A percentile compares a stretch with the other conserved stretches of the same genome.
Evolutionary conservation across 2,888 invertebrate genomes (phyloP).

Genomic region (Cheilosia scutellata): DNA sequence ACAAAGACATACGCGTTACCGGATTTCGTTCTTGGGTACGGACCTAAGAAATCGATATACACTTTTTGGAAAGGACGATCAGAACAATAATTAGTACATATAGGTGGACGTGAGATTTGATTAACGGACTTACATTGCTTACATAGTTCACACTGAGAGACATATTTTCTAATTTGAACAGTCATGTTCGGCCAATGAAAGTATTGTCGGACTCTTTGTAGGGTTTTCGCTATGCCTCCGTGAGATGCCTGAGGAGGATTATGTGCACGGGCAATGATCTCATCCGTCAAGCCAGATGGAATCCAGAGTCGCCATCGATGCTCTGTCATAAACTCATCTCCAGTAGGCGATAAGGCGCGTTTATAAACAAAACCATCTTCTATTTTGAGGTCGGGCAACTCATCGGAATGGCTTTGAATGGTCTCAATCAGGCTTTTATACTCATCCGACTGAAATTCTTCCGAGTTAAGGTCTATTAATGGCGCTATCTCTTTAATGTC

Average conservation of each 20-base stretch:
- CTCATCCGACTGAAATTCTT: slow-evolving; percentile 2
- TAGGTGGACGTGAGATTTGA: neutral
- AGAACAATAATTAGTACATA: neutral
- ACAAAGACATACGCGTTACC: slow-evolving; percentile 19
- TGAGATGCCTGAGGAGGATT: slow-evolving; percentile 37
- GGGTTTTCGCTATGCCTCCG: slow-evolving; percentile 44
- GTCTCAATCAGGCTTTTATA: neutral
- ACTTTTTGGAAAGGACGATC: neutral
- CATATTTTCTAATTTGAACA: neutral
- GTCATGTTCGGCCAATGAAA: slow-evolving; percentile 33
- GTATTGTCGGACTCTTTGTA: neutral
- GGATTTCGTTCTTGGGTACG: slow-evolving; percentile 9
- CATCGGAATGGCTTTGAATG: neutral
- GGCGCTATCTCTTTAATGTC: neutral
- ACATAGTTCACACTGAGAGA: too few species aligned
- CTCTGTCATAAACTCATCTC: neutral
- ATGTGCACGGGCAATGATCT: slow-evolving; percentile 34
- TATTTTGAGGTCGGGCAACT: slow-evolving; percentile 5
- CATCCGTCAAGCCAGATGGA: slow-evolving; percentile 5
- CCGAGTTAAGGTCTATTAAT: slow-evolving; percentile 7
- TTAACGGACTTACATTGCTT: neutral
- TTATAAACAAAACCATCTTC: slow-evolving; percentile 11
- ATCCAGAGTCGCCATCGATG: slow-evolving; percentile 37
- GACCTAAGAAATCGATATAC: slow-evolving; percentile 1
- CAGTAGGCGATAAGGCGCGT: neutral